Evolutionary conservation across 2,113 vertebrate genomes (phyloP).

Genomic region (Geococcyx californianus): DNA sequence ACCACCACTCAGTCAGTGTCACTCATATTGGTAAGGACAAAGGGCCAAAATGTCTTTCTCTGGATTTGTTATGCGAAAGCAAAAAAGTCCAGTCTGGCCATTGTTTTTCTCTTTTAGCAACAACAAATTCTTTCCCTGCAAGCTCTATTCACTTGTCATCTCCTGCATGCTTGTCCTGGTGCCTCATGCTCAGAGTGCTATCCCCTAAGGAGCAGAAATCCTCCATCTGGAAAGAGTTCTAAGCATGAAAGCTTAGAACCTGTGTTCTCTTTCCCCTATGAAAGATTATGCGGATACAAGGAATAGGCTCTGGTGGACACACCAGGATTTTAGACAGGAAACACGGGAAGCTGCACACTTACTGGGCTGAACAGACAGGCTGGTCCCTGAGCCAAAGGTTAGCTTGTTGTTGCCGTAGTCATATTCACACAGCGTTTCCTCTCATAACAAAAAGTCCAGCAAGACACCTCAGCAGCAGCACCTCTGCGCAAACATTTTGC

Average conservation of each 20-base stretch:
- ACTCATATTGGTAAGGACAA: not conserved
- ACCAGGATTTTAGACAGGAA: not conserved
- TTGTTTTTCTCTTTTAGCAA: too few species aligned
- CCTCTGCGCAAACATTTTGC: too few species aligned
- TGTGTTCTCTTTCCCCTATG: not conserved
- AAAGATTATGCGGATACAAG: accelerated
- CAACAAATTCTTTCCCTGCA: too few species aligned
- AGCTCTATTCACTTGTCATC: too few species aligned
- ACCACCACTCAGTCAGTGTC: too few species aligned
- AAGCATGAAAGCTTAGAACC: not conserved
- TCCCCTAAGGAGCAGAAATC: too few species aligned
- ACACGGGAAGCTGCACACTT: not conserved
- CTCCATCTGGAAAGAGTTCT: not conserved
- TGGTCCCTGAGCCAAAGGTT: constrained; percentile 54
- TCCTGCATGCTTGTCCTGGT: too few species aligned
- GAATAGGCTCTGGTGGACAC: not conserved
- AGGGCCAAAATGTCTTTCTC: too few species aligned
- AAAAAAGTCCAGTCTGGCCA: too few species aligned
- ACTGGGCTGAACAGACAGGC: constrained; percentile 37
- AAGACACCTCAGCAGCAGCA: too few species aligned
- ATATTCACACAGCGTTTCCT: constrained; percentile 18
- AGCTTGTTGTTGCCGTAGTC: not conserved
- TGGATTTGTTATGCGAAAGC: too few species aligned
- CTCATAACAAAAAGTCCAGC: constrained; percentile 32
- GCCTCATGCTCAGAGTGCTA: too few species aligned